Base-by-base conservation (phyloP, 2,888 invertebrate species). In the Macrosiphum euphorbiae region DNA sequence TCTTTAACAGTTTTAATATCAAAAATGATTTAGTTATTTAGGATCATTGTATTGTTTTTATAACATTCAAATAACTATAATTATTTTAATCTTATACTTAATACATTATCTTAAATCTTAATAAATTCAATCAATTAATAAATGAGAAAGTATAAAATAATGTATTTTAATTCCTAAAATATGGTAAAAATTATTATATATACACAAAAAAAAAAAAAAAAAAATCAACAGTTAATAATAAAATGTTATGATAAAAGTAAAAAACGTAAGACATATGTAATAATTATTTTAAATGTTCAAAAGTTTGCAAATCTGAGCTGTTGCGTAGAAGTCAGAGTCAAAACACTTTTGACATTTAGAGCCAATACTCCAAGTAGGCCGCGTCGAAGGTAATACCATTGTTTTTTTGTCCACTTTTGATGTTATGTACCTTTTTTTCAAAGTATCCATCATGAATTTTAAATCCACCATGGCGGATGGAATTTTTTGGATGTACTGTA, bases 341-440 rank as follows among this genome's bases (percentile, higher is more conserved):
- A 94, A 94, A 94, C 94, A 90, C 13, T 90, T 94, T 94, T 94
- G 94, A 67, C 90, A 94, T 58, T 90, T 94, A 20, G 94, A 94
- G 35, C 94, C 94, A 26, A 94, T 90, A 90, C 85, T 87, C 94
- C 94, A 94, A 13, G 94, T 86, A n/a, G 94, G 94, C n/a, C 50
- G 41, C 1, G 41, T 90, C 4, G 94, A 90, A 35, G 94, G 94
- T 61, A 90, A 61, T 1, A 86, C 86, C 94, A 86, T 67, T 3
- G 44, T 58, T 26, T 61, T 94, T 13, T 94, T 94, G 28, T 90
- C 67, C 24, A 90, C 35, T 86, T 94, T 94, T 50, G 52, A 52
- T 8, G n/a, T 52, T 50, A 87, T 87, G 50, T 94, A 90, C 41
- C 44, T 90, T 10, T 61, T 94, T 52, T 41, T 90, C 10, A 94